Conservation (phyloP, 1,140 invertebrate species). For the Coelopa frigida region DNA sequence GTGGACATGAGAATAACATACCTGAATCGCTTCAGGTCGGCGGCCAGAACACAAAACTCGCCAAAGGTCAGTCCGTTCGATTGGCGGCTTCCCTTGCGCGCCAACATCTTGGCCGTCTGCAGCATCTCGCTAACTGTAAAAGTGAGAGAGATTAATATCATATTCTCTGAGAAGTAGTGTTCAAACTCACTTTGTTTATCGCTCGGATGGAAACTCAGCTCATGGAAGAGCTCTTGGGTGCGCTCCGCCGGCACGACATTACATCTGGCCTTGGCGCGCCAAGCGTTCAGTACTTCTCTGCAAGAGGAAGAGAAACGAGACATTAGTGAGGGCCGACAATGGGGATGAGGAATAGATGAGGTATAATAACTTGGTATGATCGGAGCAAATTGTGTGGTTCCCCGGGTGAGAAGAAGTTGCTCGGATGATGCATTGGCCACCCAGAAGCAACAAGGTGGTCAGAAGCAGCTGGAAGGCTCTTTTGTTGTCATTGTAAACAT, state of each 20-base stretch:
- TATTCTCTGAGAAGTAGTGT: background rate
- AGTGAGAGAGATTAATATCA: background rate
- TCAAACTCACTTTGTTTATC: conserved; percentile 55
- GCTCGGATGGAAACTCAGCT: conserved; percentile 59
- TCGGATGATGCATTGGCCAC: too few species aligned
- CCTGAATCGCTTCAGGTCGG: conserved; percentile 52
- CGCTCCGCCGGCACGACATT: conserved; percentile 52
- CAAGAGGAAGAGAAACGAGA: conserved; percentile 30
- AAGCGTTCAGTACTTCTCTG: conserved; percentile 56
- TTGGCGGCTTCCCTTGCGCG: conserved; percentile 45
- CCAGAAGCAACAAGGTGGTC: too few species aligned
- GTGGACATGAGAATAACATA: conserved; percentile 11
- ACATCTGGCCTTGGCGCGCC: conserved; percentile 51
- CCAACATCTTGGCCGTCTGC: conserved; percentile 49
- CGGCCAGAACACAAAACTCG: conserved; percentile 59
- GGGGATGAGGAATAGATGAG: too few species aligned
- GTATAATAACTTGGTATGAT: too few species aligned
- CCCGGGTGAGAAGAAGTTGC: too few species aligned
- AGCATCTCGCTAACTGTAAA: conserved; percentile 50
- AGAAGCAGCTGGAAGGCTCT: too few species aligned
- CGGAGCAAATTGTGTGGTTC: too few species aligned
- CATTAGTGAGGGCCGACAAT: too few species aligned
- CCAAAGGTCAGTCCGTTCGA: conserved; percentile 54
- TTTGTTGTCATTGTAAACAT: too few species aligned
- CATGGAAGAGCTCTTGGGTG: conserved; percentile 56